Base-by-base conservation (phyloP, 1,140 invertebrate species). In the Gryon sp. region DNA sequence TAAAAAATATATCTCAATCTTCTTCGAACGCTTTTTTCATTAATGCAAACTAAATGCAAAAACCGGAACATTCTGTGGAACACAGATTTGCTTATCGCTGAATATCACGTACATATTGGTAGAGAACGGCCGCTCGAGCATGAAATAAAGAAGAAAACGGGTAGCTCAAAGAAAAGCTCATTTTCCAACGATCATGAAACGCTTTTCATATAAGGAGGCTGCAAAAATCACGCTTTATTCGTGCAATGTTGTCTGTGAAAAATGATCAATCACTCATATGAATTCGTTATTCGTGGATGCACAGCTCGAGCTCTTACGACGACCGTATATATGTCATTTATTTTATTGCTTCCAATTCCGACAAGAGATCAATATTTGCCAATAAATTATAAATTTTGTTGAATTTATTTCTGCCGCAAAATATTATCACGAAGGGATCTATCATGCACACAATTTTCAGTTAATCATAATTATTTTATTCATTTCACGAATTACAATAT, bases 151-250 rank as follows among this genome's bases (percentile, higher is more conserved):
- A 72, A 80, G 73, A 45, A 66, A 68, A 40, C 66, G 76, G 66
- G 80, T 81, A 81, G 78, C 73, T 80, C 76, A 81, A 83, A 83
- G 84, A 83, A 84, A 80, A 84, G 83, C 83, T 87, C 85, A 85
- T 86, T 86, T 82, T 80, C 82, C 81, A 84, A 65, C 85, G 82
- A 86, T 85, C 84, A 82, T 78, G 78, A 79, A 85, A 86, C 80
- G 84, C 81, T 83, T 84, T 84, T 85, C 84, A 83, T 84, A 81
- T 80, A 82, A 72, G 46, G 55, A 78, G 80, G 77, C 82, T 83
- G 83, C 82, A 82, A 81, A 80, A 85, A 86, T 87, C 80, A 78
- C 73, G 78, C 82, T 85, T 81, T 76, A 83, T 84, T 81, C 80
- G 69, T 76, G 69, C 76, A 60, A 36, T 59, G 36, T n/a, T 45